Percentiles rank a stretch among this genome's conserved stretches.
phyloP scores from a whole-genome alignment of 2,113 vertebrate genomes.

The Amazona vittata region DNA sequence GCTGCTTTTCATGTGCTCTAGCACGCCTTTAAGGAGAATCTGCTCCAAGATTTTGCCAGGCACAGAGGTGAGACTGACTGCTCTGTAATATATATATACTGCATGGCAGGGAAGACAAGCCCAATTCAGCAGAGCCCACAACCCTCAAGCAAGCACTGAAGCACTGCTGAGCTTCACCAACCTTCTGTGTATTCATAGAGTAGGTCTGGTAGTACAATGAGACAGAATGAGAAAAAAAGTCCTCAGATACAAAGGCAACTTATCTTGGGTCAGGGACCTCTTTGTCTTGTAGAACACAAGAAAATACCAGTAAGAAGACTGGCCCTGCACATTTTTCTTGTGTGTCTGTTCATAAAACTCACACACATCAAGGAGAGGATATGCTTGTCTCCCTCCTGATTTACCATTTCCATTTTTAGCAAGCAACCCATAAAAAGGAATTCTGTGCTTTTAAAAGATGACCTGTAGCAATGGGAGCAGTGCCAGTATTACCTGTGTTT shows the following conservation, averaged over 20 bases:
- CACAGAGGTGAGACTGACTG: too few species aligned
- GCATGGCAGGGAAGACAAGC: not conserved
- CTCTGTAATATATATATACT: not conserved
- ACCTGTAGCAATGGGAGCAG: conserved; percentile 58
- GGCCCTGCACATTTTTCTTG: not conserved
- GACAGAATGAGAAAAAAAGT: not conserved
- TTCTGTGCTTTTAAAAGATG: conserved; percentile 27
- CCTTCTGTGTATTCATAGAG: not conserved
- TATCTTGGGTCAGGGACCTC: not conserved
- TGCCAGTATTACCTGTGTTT: conserved; percentile 89
- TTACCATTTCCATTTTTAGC: not conserved
- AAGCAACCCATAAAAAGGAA: conserved; percentile 20
- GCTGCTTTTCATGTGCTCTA: too few species aligned
- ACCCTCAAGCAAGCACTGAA: not conserved
- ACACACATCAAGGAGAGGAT: not conserved
- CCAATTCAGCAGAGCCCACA: not conserved
- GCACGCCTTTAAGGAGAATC: too few species aligned
- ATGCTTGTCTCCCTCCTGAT: not conserved
- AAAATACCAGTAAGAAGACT: not conserved
- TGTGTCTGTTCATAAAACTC: not conserved
- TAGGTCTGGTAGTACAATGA: not conserved
- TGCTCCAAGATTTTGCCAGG: too few species aligned
- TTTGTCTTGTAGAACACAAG: not conserved
- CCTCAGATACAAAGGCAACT: not conserved
- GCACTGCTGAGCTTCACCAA: not conserved